These are phyloP conservation scores for Drosophila ustulata DNA, from an alignment of 2,888 invertebrate genomes.

Conservation along the genomic window DNA sequence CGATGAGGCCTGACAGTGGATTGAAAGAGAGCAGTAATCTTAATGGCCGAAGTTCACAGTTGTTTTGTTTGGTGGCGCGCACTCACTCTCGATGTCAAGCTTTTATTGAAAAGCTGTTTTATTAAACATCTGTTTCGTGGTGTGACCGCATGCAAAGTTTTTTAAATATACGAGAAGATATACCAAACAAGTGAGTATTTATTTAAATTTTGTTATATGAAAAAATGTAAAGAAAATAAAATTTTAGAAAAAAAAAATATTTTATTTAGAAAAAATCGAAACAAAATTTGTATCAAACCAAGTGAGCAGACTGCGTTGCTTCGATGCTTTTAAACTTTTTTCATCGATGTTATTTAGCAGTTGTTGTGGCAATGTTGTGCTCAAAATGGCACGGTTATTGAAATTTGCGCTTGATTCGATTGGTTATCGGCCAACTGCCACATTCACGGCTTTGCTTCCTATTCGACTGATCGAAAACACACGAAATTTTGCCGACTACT, in stretches of 20 bases:
- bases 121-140: neutral
- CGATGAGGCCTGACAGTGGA: conserved; percentile 52
- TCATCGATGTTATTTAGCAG: no score
- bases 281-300: no score
- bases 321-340: no score
- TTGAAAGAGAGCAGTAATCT: conserved; percentile 24
- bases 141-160: neutral
- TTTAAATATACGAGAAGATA: no score
- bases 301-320: no score
- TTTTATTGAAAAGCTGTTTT: neutral
- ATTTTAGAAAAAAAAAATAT: no score
- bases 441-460: neutral
- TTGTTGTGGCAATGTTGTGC: conserved; percentile 6
- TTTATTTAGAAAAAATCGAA: no score
- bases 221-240: no score
- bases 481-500: neutral
- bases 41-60: conserved; percentile 9
- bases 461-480: neutral
- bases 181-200: no score
- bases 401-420: neutral
- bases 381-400: conserved; percentile 27
- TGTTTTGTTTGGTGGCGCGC: conserved; percentile 10
- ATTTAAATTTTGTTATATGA: no score
- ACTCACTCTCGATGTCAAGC: neutral
- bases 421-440: conserved; percentile 19